phyloP scores from a whole-genome alignment of 2,888 invertebrate genomes.

The Temnothorax ravouxi region DNA sequence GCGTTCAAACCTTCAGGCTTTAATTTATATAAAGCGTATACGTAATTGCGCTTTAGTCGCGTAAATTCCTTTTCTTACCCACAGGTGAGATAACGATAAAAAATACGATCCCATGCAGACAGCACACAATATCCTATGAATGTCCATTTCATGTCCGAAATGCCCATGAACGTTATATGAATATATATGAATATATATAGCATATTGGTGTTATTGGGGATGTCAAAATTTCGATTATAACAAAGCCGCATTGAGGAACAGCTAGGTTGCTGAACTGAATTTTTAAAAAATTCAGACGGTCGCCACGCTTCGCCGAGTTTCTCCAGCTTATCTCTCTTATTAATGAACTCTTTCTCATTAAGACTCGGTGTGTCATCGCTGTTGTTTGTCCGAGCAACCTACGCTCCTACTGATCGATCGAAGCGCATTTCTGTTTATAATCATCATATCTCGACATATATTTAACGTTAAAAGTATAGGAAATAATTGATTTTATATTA shows the following conservation, averaged over 20 bases:
- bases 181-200: too few species aligned
- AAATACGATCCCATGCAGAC: too few species aligned
- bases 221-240: too few species aligned
- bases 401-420: background rate
- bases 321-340: constrained; percentile 1
- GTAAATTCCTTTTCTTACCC: background rate
- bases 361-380: background rate
- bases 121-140: too few species aligned
- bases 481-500: background rate
- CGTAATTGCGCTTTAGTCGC: background rate
- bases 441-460: background rate
- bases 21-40: background rate
- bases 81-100: constrained; percentile 1
- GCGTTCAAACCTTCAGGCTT: too few species aligned
- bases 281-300: background rate
- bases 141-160: too few species aligned
- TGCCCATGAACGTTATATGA: too few species aligned
- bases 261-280: background rate
- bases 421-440: background rate
- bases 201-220: too few species aligned
- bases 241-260: background rate
- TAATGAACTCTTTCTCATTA: background rate
- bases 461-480: background rate
- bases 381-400: background rate
- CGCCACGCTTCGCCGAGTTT: background rate